phyloP scores from a whole-genome alignment of 2,888 invertebrate species.

The Leucania comma region DNA sequence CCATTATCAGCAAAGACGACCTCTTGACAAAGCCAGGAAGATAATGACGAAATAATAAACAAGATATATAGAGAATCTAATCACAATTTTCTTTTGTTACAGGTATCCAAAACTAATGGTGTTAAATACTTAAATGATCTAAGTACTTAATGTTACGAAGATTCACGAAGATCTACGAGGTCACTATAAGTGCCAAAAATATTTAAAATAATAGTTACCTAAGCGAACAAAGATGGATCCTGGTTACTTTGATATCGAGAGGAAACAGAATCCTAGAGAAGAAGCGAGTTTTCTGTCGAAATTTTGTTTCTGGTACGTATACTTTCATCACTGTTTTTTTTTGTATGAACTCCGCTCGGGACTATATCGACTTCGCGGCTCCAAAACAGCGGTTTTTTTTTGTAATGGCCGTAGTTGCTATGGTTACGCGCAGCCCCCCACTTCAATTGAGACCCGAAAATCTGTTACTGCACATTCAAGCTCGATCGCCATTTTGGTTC shows the following conservation, averaged over 20 bases:
- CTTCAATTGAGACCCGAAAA: no score
- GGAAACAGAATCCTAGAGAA: constrained; percentile 92
- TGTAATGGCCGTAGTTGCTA: no score
- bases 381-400: no score
- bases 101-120: constrained; percentile 57
- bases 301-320: constrained; percentile 92
- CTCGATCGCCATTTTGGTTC: no score
- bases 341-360: no score
- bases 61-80: background rate
- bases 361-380: no score
- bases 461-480: no score
- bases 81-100: constrained; percentile 48
- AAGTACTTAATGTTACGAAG: constrained; percentile 49
- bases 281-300: constrained; percentile 92
- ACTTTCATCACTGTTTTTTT: no score
- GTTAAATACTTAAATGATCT: constrained; percentile 45
- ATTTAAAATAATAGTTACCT: constrained; percentile 44
- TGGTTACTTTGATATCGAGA: constrained; percentile 86
- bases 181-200: constrained; percentile 58
- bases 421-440: no score
- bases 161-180: background rate
- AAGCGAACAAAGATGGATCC: constrained; percentile 84
- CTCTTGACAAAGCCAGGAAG: no score
- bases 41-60: no score
- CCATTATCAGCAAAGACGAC: no score